phyloP scores from a whole-genome alignment of 2,797 vertebrate species.

The Sarcoramphus papa region DNA sequence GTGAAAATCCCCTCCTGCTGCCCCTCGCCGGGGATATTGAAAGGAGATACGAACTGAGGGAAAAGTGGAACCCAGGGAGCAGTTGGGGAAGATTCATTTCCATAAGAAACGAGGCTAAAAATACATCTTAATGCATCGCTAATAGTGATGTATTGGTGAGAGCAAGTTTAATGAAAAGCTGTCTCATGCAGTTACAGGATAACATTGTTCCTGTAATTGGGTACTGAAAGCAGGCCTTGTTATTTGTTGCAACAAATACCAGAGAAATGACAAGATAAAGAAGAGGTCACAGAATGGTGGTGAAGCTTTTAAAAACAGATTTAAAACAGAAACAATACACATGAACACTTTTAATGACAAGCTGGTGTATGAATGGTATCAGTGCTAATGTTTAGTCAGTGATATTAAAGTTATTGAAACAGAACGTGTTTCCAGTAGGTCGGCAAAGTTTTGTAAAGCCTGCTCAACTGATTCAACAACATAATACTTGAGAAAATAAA shows the following conservation, averaged over 20 bases:
- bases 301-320: not conserved
- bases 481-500: not conserved
- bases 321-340: not conserved
- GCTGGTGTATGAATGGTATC: not conserved
- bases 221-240: not conserved
- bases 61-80: not conserved
- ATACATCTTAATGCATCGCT: not conserved
- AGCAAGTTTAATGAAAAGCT: constrained; percentile 11
- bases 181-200: not conserved
- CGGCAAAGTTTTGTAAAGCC: not conserved
- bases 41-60: not conserved
- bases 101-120: constrained; percentile 34
- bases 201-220: not conserved
- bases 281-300: not conserved
- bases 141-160: not conserved
- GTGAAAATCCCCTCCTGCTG: not conserved
- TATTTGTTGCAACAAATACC: not conserved
- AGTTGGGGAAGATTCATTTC: not conserved
- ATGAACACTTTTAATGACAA: not conserved
- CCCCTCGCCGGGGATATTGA: rapidly evolving
- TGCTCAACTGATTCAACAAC: not conserved
- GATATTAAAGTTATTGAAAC: not conserved
- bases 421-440: not conserved
- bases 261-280: not conserved
- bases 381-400: not conserved